Evolutionary conservation across 2,888 invertebrate genomes (phyloP), one percentile per base, ranked within the genome.

Genomic region (Apodemia hepburni): DNA sequence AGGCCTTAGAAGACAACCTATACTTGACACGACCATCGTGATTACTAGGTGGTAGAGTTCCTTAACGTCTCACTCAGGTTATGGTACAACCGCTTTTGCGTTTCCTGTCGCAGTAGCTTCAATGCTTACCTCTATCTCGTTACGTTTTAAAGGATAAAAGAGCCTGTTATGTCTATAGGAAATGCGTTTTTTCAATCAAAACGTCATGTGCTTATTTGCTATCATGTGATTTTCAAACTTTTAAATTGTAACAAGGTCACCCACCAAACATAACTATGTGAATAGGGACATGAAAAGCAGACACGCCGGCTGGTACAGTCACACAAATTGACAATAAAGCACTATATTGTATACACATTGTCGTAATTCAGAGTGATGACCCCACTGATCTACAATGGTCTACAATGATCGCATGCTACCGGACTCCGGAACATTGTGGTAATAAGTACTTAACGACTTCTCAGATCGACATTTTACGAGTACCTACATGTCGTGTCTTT

Each of bases 311-410:
- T 64, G 58, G 29, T 17, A 60, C 47, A 62, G 47, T 64, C 57
- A 59, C 59, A 60, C 65, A 58, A 54, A 54, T 61, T 73, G 75
- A 78, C 80, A 84, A 82, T 84, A 78, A 72, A 75, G 66, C 66
- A 72, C 64, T 29, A 57, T 57, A 84, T 80, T 82, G 78, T 81
- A 73, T 65, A 69, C 73, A 75, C 74, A 82, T 84, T 84, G 84
- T 80, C 71, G 70, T 70, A 73, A 73, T 64, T 69, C 73, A 75
- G 79, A 77, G 73, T 81, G 78, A 80, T 82, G 81, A 81, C 84
- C 83, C 80, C 78, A 76, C 73, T 75, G 76, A 80, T 77, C 64
- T 57, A 57, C 54, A 57, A 57, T 29, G 29, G 27, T 27, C 22
- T 54, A 54, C 72, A 64, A 70, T 70, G 74, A 76, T 79, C 77